Conservation (phyloP, 2,113 vertebrate genomes). For the Hyaena hyaena region DNA sequence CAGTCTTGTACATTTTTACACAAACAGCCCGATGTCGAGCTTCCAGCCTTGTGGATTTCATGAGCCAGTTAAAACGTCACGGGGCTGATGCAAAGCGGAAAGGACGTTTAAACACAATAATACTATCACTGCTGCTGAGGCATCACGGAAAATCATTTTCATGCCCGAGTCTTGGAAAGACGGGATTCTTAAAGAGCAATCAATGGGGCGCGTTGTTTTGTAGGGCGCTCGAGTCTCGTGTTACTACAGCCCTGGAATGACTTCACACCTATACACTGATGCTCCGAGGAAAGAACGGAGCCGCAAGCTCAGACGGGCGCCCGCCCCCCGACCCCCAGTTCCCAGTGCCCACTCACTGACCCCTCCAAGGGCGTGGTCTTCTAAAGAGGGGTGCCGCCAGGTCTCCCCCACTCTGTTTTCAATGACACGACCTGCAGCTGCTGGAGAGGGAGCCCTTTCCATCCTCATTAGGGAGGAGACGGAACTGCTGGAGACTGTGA, state of each 20-base stretch:
- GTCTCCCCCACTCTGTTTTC: too few species aligned
- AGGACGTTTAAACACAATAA: not conserved
- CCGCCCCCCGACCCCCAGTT: too few species aligned
- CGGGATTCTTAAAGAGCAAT: not conserved
- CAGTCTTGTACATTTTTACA: not conserved
- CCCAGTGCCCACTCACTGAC: accelerated
- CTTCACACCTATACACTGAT: too few species aligned
- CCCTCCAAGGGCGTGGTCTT: accelerated
- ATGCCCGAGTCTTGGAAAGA: not conserved
- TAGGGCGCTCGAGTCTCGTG: accelerated
- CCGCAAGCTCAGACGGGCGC: accelerated
- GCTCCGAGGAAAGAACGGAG: not conserved
- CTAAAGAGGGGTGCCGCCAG: accelerated
- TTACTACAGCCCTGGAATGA: not conserved
- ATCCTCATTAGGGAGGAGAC: accelerated
- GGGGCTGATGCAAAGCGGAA: not conserved
- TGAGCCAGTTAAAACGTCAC: too few species aligned
- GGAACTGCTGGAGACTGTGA: not conserved
- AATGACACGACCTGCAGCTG: accelerated
- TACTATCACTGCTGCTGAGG: not conserved
- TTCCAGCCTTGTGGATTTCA: not conserved
- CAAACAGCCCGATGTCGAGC: accelerated
- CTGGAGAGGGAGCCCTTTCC: not conserved
- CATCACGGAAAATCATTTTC: not conserved
- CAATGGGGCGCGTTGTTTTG: accelerated